These are phyloP conservation scores for Leuciscus idus DNA, from an alignment of 2,113 vertebrate genomes.

Conservation along the genomic window DNA sequence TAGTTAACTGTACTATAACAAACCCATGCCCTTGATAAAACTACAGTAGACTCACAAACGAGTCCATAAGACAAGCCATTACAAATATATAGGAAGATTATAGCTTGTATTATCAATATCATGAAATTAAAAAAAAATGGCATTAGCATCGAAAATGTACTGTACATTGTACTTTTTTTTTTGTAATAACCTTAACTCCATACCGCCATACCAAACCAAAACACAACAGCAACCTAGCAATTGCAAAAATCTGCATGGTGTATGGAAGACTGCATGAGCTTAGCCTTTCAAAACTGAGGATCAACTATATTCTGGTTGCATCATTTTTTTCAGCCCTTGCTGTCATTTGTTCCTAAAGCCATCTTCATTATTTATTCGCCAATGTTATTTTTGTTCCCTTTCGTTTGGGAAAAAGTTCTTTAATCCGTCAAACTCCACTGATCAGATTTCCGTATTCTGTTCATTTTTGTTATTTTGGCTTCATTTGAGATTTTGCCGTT, in stretches of 20 bases:
- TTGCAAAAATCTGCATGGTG: constrained; percentile 77
- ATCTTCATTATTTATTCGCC: constrained; percentile 61
- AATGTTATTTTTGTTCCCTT: constrained; percentile 23
- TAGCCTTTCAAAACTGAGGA: constrained; percentile 75
- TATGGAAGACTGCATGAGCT: constrained; percentile 79
- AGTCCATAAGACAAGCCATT: constrained; percentile 72
- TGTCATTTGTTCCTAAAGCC: constrained; percentile 71
- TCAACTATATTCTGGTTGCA: constrained; percentile 71
- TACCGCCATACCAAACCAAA: constrained; percentile 57
- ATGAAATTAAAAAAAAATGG: constrained; percentile 63
- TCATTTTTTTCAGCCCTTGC: constrained; percentile 74
- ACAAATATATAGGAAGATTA: constrained; percentile 64
- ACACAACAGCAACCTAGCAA: constrained; percentile 71
- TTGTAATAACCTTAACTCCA: constrained; percentile 58
- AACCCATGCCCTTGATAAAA: constrained; percentile 73
- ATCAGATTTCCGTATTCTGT: neutral
- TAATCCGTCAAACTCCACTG: constrained; percentile 38
- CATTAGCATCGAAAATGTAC: constrained; percentile 60
- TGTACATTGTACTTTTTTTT: constrained; percentile 57
- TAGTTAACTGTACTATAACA: constrained; percentile 65
- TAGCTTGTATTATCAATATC: constrained; percentile 63
- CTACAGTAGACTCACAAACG: constrained; percentile 61
- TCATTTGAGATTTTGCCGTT: constrained; percentile 13
- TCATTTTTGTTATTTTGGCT: neutral
- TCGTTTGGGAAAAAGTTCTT: constrained; percentile 51